Conservation (phyloP, 30 jellyfish, hydroid and myxozoan genomes). For the Hydractinia echinata region DNA sequence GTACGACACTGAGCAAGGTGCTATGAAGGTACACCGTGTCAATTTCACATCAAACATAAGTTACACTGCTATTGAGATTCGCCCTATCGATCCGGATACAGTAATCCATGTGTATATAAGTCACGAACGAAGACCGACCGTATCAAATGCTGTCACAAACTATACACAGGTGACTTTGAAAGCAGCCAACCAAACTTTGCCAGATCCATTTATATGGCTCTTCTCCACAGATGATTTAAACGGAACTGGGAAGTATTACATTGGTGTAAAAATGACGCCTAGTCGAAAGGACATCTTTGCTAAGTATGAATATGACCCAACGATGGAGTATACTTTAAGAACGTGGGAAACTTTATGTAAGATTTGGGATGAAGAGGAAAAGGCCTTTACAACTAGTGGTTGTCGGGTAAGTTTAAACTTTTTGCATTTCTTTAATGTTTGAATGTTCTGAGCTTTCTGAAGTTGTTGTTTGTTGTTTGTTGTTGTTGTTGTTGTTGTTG, state of each 20-base stretch:
- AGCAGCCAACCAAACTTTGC: conserved; percentile 47
- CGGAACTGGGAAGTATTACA: conserved; percentile 75
- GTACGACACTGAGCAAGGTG: conserved; percentile 31
- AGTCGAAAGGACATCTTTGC: conserved; percentile 45
- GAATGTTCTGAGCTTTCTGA: too few relatives aligned
- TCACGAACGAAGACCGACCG: conserved; percentile 61
- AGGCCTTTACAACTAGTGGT: conserved; percentile 57
- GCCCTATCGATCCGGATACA: conserved; percentile 63
- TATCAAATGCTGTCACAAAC: conserved; percentile 30
- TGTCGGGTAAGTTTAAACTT: conserved; percentile 52
- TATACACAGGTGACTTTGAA: conserved; percentile 55
- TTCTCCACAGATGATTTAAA: conserved; percentile 42
- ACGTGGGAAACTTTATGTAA: conserved; percentile 77
- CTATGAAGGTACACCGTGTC: conserved; percentile 66
- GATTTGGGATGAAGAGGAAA: conserved; percentile 81
- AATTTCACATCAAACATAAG: conserved; percentile 54
- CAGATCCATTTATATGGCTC: conserved; percentile 64
- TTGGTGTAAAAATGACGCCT: conserved; percentile 53
- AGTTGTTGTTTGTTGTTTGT: too few relatives aligned
- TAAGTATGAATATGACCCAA: conserved; percentile 51
- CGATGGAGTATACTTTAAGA: conserved; percentile 58
- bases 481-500: too few relatives aligned
- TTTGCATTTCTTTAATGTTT: too few relatives aligned
- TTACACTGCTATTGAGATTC: conserved; percentile 66
- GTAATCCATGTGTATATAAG: conserved; percentile 28